phyloP scores from a whole-genome alignment of 2,888 invertebrate genomes.

The Ceriagrion tenellum region DNA sequence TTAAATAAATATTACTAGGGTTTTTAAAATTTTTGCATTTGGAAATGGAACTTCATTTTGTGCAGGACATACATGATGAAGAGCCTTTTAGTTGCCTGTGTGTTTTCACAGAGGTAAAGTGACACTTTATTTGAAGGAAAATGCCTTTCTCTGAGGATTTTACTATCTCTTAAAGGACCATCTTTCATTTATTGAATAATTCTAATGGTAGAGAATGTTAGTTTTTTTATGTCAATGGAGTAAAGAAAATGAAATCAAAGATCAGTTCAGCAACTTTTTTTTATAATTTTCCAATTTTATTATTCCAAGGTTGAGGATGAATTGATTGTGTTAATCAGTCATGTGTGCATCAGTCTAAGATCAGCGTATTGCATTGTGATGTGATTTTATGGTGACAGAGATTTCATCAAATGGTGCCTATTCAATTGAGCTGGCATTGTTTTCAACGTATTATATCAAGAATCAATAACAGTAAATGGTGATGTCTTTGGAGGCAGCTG shows the following conservation, averaged over 20 bases:
- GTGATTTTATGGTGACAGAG: not conserved
- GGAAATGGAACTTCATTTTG: not conserved
- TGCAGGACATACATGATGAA: not conserved
- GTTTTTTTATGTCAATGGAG: not conserved
- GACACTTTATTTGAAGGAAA: not conserved
- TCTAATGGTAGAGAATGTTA: not conserved
- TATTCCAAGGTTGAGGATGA: not conserved
- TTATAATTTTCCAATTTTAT: not conserved
- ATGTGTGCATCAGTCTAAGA: not conserved
- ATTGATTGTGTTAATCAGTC: not conserved
- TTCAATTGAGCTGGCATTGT: not conserved
- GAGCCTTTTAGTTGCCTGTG: not conserved
- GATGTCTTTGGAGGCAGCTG: not conserved
- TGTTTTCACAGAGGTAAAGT: not conserved
- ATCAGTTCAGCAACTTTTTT: not conserved
- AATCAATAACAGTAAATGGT: not conserved
- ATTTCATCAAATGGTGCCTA: not conserved
- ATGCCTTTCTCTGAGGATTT: not conserved
- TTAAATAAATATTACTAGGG: conserved; percentile 20
- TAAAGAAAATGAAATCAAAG: not conserved
- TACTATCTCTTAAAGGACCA: not conserved
- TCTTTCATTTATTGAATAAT: not conserved
- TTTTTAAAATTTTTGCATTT: not conserved
- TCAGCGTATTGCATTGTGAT: not conserved
- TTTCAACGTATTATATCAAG: not conserved